Evolutionary conservation across 2,797 vertebrate genomes (phyloP).

Genomic region (Cheirogaleus major): DNA sequence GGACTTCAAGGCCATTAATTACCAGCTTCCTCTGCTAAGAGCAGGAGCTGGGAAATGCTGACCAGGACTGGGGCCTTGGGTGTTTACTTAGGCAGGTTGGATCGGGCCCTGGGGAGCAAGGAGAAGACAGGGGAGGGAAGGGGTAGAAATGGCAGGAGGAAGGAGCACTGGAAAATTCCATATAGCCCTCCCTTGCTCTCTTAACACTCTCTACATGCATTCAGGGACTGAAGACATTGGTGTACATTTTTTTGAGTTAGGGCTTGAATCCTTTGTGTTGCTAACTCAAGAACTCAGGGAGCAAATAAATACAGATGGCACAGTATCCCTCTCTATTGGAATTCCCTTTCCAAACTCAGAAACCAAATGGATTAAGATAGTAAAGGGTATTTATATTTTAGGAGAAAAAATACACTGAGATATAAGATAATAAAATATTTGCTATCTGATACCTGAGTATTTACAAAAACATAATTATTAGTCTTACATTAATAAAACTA

Average conservation of each 20-base stretch:
- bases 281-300: neutral
- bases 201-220: neutral
- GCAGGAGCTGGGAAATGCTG: neutral
- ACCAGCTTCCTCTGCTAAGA: neutral
- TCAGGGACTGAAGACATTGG: neutral
- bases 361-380: neutral
- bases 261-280: neutral
- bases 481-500: neutral
- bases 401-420: neutral
- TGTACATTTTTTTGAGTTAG: neutral
- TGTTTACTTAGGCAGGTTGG: neutral
- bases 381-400: neutral
- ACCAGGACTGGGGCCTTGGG: neutral
- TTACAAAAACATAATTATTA: neutral
- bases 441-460: neutral
- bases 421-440: neutral
- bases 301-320: neutral
- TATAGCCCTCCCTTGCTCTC: neutral
- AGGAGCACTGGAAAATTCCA: neutral
- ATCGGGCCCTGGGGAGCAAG: neutral
- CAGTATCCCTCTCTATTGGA: neutral
- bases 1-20: neutral
- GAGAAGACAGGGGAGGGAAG: neutral
- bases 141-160: neutral
- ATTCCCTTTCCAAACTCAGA: neutral